Base-by-base conservation (phyloP, 2,113 vertebrate species). In the Ranitomeya imitator region DNA sequence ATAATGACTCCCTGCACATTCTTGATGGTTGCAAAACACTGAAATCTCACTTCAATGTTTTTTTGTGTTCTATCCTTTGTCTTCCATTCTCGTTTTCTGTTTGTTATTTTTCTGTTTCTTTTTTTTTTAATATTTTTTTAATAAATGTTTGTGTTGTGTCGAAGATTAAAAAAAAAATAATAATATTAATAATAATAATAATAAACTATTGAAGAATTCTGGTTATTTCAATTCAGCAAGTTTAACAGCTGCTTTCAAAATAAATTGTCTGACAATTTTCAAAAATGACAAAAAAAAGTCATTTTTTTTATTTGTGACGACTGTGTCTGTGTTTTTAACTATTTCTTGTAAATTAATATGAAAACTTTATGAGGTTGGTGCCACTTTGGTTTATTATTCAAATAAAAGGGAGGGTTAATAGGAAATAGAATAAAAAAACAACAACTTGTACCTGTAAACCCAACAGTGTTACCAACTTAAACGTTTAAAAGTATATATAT, bases 261-360 rank as follows among this genome's bases (percentile, higher is more conserved):
- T 97, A 89, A 89, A 89, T 85, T 89, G 87, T 85, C 96, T 96
- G 87, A 97, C 98, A 96, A 97, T 99, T 97, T 99, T 97, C 97
- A 97, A 98, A 96, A 97, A 96, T 94, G 94, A 95, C 96, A 97
- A 96, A 96, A 95, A 94, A 74, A 51, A 95, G 94, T 97, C 95
- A 96, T 95, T 97, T 97, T 98, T 97, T 98, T 85, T 88, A 83
- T 97, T 96, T 99, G 98, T 99, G 98, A 99, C 97, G 95, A 97
- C 96, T 97, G 97, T 99, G 98, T 99, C 97, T 98, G 98, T 99
- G 98, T 99, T 99, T 99, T 99, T 99, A 99, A 99, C 97, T 98
- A 97, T 98, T 99, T 99, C 97, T 98, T 99, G 98, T 99, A 97
- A 97, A 99, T 98, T 98, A 89, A 97, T 99, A 98, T 97, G 97